Base-by-base conservation (phyloP, 1,140 invertebrate species). In the Mercenaria mercenaria region DNA sequence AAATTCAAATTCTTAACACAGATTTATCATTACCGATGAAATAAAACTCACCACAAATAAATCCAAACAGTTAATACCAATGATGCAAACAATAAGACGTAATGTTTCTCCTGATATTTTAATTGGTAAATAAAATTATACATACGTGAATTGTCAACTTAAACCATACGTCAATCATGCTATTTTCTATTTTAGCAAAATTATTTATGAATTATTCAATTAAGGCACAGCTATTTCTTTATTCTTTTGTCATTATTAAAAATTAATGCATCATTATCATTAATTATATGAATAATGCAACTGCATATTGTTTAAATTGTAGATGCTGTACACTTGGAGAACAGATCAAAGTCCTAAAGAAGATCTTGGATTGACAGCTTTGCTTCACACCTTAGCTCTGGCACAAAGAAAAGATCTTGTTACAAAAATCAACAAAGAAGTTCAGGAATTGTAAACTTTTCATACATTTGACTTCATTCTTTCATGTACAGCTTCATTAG, bases 321-420 rank as follows among this genome's bases (percentile, higher is more conserved):
- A 79, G 74, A 79, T 79, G 74, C 29, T 79, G 13, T 50, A 47
- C 29, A 13, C 74, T 1, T 79, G 74, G 74, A 10, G 74, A 56
- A 34, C 6, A 4, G 43, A 50, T 13, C 41, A 79, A 32, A n/a
- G 50, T 50, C 15, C 1, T 2, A 56, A 29, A 47, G 41, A 79
- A 1, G 74, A 79, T 39, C 0, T 79, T 26, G 74, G 74, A 10
- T n/a, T 79, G 43, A 79, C 37, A 56, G n/a, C 29, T 18, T 34
- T 79, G 74, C n/a, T 79, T 4, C 74, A 52, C 8, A 79, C 41
- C n/a, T 26, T 79, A 23, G 18, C 74, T 29, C 2, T 29, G 2
- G 47, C 32, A 29, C 43, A 79, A 18, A 47, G 74, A 34, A 79
- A 50, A 18, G 74, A 79, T n/a, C 74, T 79, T 1, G 50, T 79